Conservation (phyloP, 2,113 vertebrate genomes). For the Scalopus aquaticus region DNA sequence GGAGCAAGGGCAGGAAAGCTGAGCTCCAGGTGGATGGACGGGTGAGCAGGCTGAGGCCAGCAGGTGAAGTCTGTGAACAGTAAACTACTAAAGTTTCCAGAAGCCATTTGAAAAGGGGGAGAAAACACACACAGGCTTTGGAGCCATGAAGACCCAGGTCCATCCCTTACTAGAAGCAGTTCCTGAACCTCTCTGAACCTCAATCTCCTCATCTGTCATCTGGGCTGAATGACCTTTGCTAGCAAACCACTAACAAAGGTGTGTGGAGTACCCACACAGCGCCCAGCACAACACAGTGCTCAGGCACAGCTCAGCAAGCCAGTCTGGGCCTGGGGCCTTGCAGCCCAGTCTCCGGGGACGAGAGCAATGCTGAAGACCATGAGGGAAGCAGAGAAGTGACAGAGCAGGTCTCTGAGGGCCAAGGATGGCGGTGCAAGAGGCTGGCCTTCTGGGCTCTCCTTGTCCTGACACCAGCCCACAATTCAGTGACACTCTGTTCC, state of each 20-base stretch:
- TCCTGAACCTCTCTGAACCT: neutral
- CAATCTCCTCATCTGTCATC: neutral
- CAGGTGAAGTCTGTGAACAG: no score
- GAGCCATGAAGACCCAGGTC: neutral
- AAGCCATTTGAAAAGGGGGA: neutral
- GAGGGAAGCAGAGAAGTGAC: accelerated
- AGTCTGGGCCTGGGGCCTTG: accelerated
- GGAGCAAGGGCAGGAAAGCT: neutral
- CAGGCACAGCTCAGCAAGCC: neutral
- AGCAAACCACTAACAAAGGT: neutral
- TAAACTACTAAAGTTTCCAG: neutral
- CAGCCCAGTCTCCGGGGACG: neutral
- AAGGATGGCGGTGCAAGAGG: neutral
- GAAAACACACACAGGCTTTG: neutral
- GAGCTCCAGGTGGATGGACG: neutral
- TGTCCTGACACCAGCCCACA: no score
- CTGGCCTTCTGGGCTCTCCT: neutral
- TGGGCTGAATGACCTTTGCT: neutral
- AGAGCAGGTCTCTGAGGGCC: neutral
- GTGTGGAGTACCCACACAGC: neutral
- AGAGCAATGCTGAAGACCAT: neutral
- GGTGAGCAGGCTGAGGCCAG: neutral
- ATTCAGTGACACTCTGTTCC: no score
- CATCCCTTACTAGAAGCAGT: neutral
- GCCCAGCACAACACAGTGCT: neutral